Conservation (phyloP, 2,797 vertebrate species). For the Meda fulgida region DNA sequence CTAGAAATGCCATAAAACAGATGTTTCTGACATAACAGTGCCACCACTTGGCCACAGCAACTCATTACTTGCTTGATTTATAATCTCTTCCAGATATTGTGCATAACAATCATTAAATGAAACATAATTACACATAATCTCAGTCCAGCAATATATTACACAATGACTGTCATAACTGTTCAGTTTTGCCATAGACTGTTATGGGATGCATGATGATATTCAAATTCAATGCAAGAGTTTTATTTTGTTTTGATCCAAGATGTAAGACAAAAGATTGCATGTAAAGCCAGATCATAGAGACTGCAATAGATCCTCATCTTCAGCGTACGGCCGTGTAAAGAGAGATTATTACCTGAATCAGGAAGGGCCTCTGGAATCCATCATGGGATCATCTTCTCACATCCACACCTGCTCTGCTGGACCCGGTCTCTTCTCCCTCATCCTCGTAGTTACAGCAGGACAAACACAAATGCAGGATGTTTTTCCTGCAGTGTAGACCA, state of each 20-base stretch:
- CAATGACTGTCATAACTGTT: not conserved
- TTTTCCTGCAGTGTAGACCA: not conserved
- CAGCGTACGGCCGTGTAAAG: not conserved
- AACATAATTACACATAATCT: not conserved
- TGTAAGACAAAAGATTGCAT: too few species aligned
- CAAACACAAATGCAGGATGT: not conserved
- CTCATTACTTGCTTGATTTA: not conserved
- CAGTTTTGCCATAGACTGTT: not conserved
- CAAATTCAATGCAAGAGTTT: not conserved
- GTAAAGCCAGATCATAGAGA: not conserved
- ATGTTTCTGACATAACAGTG: constrained; percentile 26
- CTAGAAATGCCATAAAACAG: not conserved
- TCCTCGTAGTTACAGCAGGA: not conserved
- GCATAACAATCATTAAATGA: not conserved
- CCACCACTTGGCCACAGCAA: constrained; percentile 17
- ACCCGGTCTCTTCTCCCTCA: constrained; percentile 12
- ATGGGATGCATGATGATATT: not conserved
- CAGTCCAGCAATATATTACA: not conserved
- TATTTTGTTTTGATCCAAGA: not conserved
- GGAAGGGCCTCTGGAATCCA: constrained; percentile 7
- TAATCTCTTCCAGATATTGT: not conserved
- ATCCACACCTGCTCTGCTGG: not conserved
- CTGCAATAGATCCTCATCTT: not conserved
- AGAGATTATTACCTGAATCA: constrained; percentile 19
- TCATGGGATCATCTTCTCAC: constrained; percentile 24